These are phyloP conservation scores for Criorhina ranunculi DNA, from an alignment of 2,888 invertebrate genomes.

Conservation along the genomic window DNA sequence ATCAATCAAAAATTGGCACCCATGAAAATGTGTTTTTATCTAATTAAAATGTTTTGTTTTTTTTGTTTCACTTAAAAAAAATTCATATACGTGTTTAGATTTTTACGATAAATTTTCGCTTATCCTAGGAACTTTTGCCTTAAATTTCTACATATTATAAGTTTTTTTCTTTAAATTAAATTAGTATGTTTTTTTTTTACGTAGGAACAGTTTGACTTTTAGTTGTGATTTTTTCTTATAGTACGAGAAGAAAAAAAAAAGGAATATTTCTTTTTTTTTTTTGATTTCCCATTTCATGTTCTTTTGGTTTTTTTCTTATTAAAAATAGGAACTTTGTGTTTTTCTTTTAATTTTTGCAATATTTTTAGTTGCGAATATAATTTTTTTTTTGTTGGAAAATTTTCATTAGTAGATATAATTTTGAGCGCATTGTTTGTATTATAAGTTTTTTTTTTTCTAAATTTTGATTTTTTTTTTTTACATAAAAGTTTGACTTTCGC, in stretches of 20 bases:
- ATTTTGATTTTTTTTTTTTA: not conserved
- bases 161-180: slow-evolving; percentile 28
- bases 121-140: slow-evolving; percentile 73
- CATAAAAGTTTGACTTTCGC: not conserved
- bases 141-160: slow-evolving; percentile 54
- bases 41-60: slow-evolving; percentile 59
- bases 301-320: slow-evolving; percentile 29
- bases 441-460: slow-evolving; percentile 3
- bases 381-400: slow-evolving; percentile 12
- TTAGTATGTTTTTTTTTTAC: slow-evolving; percentile 50
- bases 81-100: slow-evolving; percentile 52
- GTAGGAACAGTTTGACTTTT: slow-evolving; percentile 71
- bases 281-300: slow-evolving; percentile 42
- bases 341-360: slow-evolving; percentile 27
- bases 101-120: slow-evolving; percentile 68
- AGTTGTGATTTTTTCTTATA: slow-evolving; percentile 49
- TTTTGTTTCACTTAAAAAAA: slow-evolving; percentile 52
- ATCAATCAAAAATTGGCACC: slow-evolving; percentile 75
- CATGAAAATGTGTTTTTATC: slow-evolving; percentile 67
- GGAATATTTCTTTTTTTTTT: slow-evolving; percentile 16
- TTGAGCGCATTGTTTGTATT: slow-evolving; percentile 42
- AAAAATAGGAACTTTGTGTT: slow-evolving; percentile 69
- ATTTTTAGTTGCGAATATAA: slow-evolving; percentile 40
- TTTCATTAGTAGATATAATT: slow-evolving; percentile 26
- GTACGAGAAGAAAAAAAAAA: slow-evolving; percentile 32